Percentiles rank a stretch among this genome's conserved stretches.
Conservation (phyloP, 2,113 vertebrate species). For the Tauraco erythrolophus region DNA sequence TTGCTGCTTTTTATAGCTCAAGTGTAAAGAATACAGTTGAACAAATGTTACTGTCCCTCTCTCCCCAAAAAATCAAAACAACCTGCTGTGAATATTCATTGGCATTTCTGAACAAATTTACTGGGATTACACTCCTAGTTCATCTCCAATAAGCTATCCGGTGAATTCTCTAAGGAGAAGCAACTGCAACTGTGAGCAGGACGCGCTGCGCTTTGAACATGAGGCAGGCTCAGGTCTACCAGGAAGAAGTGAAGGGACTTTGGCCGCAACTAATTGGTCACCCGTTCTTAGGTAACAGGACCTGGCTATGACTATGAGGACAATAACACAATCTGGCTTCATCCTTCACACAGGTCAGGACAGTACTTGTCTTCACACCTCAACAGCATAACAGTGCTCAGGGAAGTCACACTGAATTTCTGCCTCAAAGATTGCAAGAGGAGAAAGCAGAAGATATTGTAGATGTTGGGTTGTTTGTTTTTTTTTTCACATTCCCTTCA, state of each 20-base stretch:
- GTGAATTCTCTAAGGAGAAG: neutral
- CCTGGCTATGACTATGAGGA: fast-evolving
- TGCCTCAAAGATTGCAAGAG: neutral
- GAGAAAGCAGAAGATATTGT: neutral
- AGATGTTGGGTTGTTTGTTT: neutral
- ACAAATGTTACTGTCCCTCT: neutral
- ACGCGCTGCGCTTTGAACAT: fast-evolving
- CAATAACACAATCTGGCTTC: fast-evolving
- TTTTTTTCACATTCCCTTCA: neutral
- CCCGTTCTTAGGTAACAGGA: neutral
- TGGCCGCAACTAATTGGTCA: neutral
- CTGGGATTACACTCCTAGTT: neutral
- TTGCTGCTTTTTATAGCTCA: constrained; percentile 38
- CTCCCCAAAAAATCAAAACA: neutral
- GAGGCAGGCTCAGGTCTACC: neutral
- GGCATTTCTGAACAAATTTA: constrained; percentile 14
- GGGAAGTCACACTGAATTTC: neutral
- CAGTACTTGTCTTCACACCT: neutral
- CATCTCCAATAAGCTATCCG: fast-evolving
- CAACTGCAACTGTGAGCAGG: neutral
- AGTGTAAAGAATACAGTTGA: constrained; percentile 23
- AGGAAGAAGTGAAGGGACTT: neutral
- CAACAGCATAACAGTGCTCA: neutral
- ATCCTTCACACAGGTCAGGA: neutral
- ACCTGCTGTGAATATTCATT: neutral